A percentile compares a stretch with the other conserved stretches of the same genome.
Evolutionary conservation across 1,140 invertebrate species (phyloP).

Genomic region (Drosophila yakuba): DNA sequence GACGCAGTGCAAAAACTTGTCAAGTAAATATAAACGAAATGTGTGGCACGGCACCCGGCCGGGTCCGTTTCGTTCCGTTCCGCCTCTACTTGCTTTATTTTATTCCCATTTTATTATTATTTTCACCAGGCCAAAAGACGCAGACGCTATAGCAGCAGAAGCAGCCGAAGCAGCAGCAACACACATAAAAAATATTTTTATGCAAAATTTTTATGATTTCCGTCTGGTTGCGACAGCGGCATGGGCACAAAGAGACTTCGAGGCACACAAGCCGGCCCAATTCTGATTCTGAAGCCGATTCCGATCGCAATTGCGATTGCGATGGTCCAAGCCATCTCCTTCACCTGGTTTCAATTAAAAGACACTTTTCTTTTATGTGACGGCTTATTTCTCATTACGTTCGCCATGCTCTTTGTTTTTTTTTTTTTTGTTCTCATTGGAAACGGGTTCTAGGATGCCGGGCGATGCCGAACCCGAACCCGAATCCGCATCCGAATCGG

Average conservation of each 20-base stretch:
- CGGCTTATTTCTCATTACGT: slow-evolving; percentile 77
- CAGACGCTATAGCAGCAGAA: slow-evolving; percentile 32
- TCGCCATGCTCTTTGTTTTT: slow-evolving; percentile 47
- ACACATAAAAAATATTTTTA: slow-evolving; percentile 80
- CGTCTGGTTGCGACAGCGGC: slow-evolving; percentile 66
- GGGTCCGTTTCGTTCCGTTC: slow-evolving; percentile 48
- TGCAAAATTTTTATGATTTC: slow-evolving; percentile 83
- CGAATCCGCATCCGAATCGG: slow-evolving; percentile 5
- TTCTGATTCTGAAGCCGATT: slow-evolving; percentile 11
- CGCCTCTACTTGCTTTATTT: slow-evolving; percentile 74
- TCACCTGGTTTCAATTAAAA: slow-evolving; percentile 81
- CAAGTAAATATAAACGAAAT: slow-evolving; percentile 83
- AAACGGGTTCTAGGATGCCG: slow-evolving; percentile 24
- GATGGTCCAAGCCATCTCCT: slow-evolving; percentile 48
- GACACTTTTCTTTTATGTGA: slow-evolving; percentile 74
- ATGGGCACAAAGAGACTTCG: slow-evolving; percentile 33
- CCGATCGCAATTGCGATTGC: neutral
- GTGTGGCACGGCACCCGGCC: slow-evolving; percentile 72
- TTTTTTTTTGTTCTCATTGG: slow-evolving; percentile 51
- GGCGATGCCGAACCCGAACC: slow-evolving; percentile 2
- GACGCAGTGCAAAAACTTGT: slow-evolving; percentile 78
- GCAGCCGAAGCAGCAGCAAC: slow-evolving; percentile 17
- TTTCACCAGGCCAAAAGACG: slow-evolving; percentile 61
- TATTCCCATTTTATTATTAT: slow-evolving; percentile 80
- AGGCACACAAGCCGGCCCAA: slow-evolving; percentile 23